Conservation (phyloP, 2,888 invertebrate species). For the Stenolophus ochropezus region DNA sequence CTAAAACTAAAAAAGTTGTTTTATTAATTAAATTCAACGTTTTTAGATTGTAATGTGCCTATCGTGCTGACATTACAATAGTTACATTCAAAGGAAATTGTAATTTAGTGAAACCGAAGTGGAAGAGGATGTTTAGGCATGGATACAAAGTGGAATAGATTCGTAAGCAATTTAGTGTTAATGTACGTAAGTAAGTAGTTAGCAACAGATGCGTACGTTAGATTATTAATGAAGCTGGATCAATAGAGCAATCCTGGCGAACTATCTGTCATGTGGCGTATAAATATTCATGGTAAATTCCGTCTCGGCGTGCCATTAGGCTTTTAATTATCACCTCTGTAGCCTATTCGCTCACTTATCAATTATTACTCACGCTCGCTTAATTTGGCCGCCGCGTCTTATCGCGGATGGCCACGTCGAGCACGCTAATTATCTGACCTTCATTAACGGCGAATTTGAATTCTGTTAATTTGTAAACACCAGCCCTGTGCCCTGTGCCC, state of each 20-base stretch:
- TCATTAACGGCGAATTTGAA: conserved; percentile 50
- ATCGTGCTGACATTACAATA: no score
- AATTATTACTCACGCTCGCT: conserved; percentile 29
- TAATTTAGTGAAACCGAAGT: no score
- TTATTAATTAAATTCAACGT: no score
- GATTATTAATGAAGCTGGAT: neutral
- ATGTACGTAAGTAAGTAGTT: neutral
- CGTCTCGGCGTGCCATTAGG: conserved; percentile 7
- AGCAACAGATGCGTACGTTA: neutral
- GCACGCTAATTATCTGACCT: conserved; percentile 47
- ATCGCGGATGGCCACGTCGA: conserved; percentile 1
- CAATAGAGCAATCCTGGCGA: neutral
- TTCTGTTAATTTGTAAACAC: conserved; percentile 51
- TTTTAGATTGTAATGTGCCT: no score
- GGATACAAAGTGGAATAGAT: no score
- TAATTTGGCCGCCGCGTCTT: conserved; percentile 19
- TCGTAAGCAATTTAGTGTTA: no score
- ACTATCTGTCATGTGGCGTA: neutral
- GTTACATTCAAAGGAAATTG: no score
- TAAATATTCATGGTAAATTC: conserved; percentile 39
- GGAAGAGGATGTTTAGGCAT: no score
- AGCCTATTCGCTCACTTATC: conserved; percentile 15
- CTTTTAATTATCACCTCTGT: conserved; percentile 27
- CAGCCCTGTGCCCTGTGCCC: conserved; percentile 9
- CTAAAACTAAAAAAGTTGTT: no score